Base-by-base conservation (phyloP, 2,888 invertebrate genomes). In the Margaritifera margaritifera region DNA sequence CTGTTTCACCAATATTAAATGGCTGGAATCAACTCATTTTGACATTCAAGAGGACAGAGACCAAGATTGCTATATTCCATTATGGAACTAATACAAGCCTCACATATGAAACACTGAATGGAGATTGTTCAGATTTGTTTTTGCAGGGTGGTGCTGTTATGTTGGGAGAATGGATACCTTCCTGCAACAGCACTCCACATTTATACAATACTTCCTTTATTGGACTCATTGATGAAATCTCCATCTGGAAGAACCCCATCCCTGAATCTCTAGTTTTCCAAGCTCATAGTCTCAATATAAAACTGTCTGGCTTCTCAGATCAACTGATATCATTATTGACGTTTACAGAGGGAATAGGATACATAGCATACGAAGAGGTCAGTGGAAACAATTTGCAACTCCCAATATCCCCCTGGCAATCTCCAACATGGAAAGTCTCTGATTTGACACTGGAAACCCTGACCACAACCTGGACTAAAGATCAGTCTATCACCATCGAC, bases 11-110 rank as follows among this genome's bases (percentile, higher is more conserved):
- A 19, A 67, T 62, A 8, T 56, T 77, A 6, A 59, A 72, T 70
- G 66, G 56, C 11, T 84, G 84, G 83, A 83, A 83, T 65, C 84
- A 84, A 62, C 68, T 84, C 25, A 68, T 84, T 27, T 31, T 83
- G 5, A 79, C 80, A 19, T 79, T 79, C 62, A 58, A 75, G 60
- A 64, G 71, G 56, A 50, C 57, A 50, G 71, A 62, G 6, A 59
- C 64, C 24, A 56, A 69, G 25, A 69, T 74, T 22, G 66, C 68
- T n/a, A 52, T 84, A 2, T 77, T 80, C 66, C 80, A 81, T 55
- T 84, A 79, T 64, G 73, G 70, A 18, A 55, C 74, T 11, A 69
- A 74, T 51, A 68, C 70, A 6, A 72, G 62, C 20, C 66, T 84
- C 25, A 75, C 75, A 8, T 78, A 82, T 54, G 61, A 79, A 62